Conservation (phyloP, 2,797 vertebrate species). For the Dendrocincla fuliginosa region DNA sequence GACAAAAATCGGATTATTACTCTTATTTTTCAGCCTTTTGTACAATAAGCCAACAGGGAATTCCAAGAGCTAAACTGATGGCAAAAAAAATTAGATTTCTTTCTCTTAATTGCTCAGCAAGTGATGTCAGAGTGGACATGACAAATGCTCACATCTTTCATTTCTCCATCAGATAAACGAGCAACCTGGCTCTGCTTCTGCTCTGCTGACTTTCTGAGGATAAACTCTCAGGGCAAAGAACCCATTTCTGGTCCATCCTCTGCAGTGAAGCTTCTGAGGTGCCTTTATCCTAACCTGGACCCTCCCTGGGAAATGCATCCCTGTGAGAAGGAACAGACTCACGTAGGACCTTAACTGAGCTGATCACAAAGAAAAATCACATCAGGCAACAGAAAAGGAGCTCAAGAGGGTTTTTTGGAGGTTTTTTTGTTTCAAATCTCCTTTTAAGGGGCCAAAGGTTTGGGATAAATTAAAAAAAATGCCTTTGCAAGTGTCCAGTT, state of each 20-base stretch:
- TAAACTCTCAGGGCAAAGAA: conserved; percentile 23
- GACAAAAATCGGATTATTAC: conserved; percentile 76
- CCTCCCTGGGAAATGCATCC: neutral
- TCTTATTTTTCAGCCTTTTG: conserved; percentile 67
- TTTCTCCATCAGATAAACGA: conserved; percentile 33
- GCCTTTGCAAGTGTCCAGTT: neutral
- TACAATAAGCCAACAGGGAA: conserved; percentile 74
- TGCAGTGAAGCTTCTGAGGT: neutral
- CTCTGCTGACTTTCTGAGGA: conserved; percentile 26
- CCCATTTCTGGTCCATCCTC: conserved; percentile 24
- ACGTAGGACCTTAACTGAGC: neutral
- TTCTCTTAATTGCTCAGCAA: conserved; percentile 68
- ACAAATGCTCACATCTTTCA: conserved; percentile 45
- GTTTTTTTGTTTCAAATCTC: neutral
- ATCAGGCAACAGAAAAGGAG: neutral
- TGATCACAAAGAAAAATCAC: neutral
- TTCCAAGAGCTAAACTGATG: conserved; percentile 73
- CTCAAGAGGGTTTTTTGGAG: neutral
- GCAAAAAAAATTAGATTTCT: conserved; percentile 73
- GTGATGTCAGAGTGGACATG: conserved; percentile 64
- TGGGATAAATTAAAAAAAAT: neutral
- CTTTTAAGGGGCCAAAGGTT: neutral
- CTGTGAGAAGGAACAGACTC: neutral
- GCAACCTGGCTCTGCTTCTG: conserved; percentile 42
- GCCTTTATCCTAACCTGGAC: neutral